Evolutionary conservation across 2,888 invertebrate species (phyloP), one percentile per base, ranked within the genome.

Genomic region (Megalurothrips usitatus): DNA sequence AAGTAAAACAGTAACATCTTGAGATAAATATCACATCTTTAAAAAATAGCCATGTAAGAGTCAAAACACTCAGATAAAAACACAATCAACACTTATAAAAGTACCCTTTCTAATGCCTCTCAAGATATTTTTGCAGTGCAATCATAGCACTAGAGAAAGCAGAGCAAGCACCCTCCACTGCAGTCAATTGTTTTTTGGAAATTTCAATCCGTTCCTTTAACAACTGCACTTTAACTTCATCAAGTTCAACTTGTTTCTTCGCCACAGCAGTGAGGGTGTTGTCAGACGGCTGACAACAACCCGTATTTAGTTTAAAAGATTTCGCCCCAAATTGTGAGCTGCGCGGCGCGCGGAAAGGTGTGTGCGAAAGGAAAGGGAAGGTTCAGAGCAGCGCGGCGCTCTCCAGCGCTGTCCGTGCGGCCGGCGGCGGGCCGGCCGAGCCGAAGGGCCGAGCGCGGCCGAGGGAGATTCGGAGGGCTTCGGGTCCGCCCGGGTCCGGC

Each of bases 51-150:
- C 63, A 63, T 63, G 63, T 63, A 23, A 63, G n/a, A 63, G 23
- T 63, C 19, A 23, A 19, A 63, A 63, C 63, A 63, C 63, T 63
- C n/a, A 63, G 63, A 63, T 63, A 63, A 63, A 63, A 63, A 63
- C 63, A 63, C 19, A 63, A 23, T 63, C 63, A 63, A 23, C 63
- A 63, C n/a, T 63, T 63, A 63, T 63, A 63, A n/a, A 63, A 63
- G 63, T n/a, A 63, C n/a, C 52, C 12, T 12, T 52, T 19, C 52
- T 52, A 52, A 52, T 52, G 52, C 52, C 52, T 52, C 52, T 17
- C 52, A 52, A 52, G 52, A 19, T 52, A 52, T 19, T 52, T 3
- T 52, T 52, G 6, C 12, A 52, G 19, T 17, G 52, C 52, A 17
- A 52, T 52, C 52, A 52, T 52, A 52, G 52, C 52, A 52, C 52